Evolutionary conservation across 2,797 vertebrate species (phyloP), one percentile per base, ranked within the genome.

Genomic region (Sebastes glaucus): DNA sequence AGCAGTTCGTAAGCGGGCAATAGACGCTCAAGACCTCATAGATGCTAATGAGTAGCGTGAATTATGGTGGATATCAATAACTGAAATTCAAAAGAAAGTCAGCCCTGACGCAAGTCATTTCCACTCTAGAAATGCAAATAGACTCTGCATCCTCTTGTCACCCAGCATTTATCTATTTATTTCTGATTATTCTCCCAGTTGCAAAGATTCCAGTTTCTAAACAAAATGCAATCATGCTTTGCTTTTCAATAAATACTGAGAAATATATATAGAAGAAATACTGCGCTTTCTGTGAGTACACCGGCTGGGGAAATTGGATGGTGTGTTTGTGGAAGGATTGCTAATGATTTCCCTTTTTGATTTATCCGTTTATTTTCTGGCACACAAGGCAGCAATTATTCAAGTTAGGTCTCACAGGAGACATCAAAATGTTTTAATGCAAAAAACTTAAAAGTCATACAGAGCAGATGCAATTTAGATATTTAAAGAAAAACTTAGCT

Each of bases 321-420:
- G 57, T 46, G 71, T 72, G 84, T 85, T 90, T 87, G 87, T 74
- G 78, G 70, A 89, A 77, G 77, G 80, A 90, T 71, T 89, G 84
- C 81, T 83, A 82, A 88, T 79, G 61, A 88, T 85, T 79, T 82
- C 76, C 71, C 69, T 75, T 81, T 89, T 72, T 82, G 80, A 92
- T 90, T 93, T 88, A 90, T 84, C 85, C 78, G 61, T 81, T 80
- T 88, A 76, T 73, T 88, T 78, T 77, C 70, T 83, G 81, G 81
- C 61, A 56, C 33, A 80, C 71, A 32, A 78, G 60, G 68, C 81
- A 35, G 65, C 13, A 71, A 73, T 83, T 82, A 87, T 84, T 82
- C 68, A 81, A 81, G 78, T 80, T 42, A 11, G 52, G 46, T 61
- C 83, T 78, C 74, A 67, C 4, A 59, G 55, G 77, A 68, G 57